Evolutionary conservation across 2,888 invertebrate species (phyloP), one percentile per base, ranked within the genome.

Genomic region (Embidobia sp.): DNA sequence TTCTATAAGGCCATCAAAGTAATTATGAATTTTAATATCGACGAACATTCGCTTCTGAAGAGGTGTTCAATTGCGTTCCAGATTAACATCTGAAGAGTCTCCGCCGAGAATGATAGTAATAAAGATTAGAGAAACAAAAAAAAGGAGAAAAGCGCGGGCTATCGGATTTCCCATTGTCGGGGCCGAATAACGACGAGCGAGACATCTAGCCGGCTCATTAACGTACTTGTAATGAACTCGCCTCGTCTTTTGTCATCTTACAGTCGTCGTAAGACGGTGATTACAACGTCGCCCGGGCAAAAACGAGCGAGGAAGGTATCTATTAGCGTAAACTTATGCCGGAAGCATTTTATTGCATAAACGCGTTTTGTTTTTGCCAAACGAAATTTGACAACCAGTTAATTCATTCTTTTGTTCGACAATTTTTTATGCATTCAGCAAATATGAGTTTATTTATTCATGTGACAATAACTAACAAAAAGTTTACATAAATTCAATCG

Each of bases 151-250:
- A 5, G 2, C 29, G n/a, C n/a, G 16, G 11, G 63, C 44, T 69
- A 77, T 73, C 69, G 51, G 53, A 61, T 77, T 66, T 78, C 61
- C 61, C 53, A 66, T 70, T 76, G 66, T 73, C 63, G 57, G 31
- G 49, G 18, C 22, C 61, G 48, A 78, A 63, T 55, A 63, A 76
- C 55, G 67, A 70, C 33, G 46, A 63, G 72, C 48, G 42, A 64
- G 64, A 55, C 57, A 64, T 57, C 63, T 40, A 53, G 13, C 33
- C 33, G 53, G 57, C 72, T 72, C 67, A 78, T 78, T 75, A 78
- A 55, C 66, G 66, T 33, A 57, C 67, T 67, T 57, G 63, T 72
- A 75, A 75, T 75, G 67, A 67, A 75, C 75, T 46, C 55, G 63
- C 33, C 7, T 44, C 46, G 51, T 44, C 57, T 33, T 73, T 51